phyloP scores from a whole-genome alignment of 1,140 invertebrate genomes.

The Sweltsa coloradensis region DNA sequence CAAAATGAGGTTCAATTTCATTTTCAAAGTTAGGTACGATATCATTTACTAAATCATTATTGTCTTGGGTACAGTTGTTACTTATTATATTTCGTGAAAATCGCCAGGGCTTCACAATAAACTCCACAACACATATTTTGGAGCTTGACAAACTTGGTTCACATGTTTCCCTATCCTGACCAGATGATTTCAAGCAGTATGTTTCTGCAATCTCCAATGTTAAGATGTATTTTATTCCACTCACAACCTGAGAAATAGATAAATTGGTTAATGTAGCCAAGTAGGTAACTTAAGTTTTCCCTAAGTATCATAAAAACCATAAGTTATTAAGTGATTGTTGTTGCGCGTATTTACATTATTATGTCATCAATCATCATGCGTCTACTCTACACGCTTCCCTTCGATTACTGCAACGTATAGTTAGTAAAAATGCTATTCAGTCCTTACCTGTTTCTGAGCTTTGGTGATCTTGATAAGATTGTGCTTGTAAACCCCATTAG shows the following conservation, averaged over 20 bases:
- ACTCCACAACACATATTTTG: slow-evolving; percentile 23
- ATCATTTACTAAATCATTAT: slow-evolving; percentile 22
- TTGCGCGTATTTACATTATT: neutral
- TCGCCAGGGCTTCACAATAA: slow-evolving; percentile 28
- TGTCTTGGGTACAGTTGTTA: slow-evolving; percentile 28
- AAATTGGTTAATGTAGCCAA: too few species aligned
- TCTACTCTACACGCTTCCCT: neutral
- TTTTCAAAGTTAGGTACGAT: too few species aligned
- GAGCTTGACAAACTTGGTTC: neutral
- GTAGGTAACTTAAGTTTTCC: neutral
- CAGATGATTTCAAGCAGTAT: slow-evolving; percentile 2
- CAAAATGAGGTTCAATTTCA: slow-evolving; percentile 8
- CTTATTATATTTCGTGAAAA: slow-evolving; percentile 21
- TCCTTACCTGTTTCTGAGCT: slow-evolving; percentile 10
- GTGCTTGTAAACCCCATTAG: neutral
- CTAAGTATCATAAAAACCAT: neutral
- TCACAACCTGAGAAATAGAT: slow-evolving; percentile 12
- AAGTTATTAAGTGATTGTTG: neutral
- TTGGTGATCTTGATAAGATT: neutral
- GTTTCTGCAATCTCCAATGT: slow-evolving; percentile 9
- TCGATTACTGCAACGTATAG: neutral
- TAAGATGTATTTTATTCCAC: slow-evolving; percentile 10
- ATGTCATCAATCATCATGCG: neutral
- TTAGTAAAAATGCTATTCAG: neutral
- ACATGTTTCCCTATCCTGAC: neutral